phyloP scores from a whole-genome alignment of 2,113 vertebrate genomes.

The Podarcis raffonei region DNA sequence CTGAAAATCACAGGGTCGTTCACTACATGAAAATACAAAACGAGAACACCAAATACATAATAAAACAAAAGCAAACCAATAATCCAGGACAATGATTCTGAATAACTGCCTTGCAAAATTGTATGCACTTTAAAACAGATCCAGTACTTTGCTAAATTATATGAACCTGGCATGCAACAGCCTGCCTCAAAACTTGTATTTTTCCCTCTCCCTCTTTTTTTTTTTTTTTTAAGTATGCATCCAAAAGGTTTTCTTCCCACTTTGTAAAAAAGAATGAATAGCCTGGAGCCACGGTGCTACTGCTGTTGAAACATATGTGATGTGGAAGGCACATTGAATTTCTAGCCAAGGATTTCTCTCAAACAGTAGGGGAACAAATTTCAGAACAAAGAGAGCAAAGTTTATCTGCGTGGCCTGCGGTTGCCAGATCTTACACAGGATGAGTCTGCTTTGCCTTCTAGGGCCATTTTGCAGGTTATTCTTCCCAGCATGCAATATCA shows the following conservation, averaged over 20 bases:
- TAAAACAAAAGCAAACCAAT: background rate
- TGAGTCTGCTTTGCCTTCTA: background rate
- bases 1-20: no score
- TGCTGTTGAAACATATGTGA: conserved; percentile 53
- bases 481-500: background rate
- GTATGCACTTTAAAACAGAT: background rate
- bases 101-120: no score
- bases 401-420: background rate
- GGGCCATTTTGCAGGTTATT: background rate
- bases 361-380: conserved; percentile 44
- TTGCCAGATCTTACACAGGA: background rate
- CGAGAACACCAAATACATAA: no score
- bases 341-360: conserved; percentile 51
- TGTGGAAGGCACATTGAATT: conserved; percentile 36
- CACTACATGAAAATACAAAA: no score
- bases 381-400: background rate
- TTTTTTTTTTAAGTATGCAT: conserved; percentile 15
- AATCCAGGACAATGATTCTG: background rate
- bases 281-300: conserved; percentile 15
- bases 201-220: background rate
- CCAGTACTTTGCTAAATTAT: background rate
- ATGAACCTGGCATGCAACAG: conserved; percentile 14
- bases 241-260: conserved; percentile 38
- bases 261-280: conserved; percentile 47
- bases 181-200: background rate